Evolutionary conservation across 2,113 vertebrate species (phyloP).

Genomic region (Neomonachus schauinslandi): DNA sequence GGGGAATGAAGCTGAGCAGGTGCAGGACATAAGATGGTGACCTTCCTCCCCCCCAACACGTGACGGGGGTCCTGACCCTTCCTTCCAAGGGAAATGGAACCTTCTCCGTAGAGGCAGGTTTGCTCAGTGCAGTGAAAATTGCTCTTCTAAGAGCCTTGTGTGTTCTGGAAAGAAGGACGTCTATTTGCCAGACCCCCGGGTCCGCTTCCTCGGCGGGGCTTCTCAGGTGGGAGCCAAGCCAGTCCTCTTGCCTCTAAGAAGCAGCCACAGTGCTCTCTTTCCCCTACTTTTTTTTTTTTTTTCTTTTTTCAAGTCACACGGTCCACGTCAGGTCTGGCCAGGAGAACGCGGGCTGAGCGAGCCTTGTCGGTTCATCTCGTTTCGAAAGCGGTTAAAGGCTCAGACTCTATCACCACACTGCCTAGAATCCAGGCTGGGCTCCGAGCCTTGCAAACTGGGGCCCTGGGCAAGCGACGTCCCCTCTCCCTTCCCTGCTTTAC

Average conservation of each 20-base stretch:
- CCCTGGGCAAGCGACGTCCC: no score
- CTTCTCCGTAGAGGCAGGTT: background rate
- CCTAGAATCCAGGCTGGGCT: background rate
- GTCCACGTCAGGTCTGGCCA: background rate
- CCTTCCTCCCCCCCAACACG: rapidly evolving
- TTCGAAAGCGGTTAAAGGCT: no score
- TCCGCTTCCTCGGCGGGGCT: background rate
- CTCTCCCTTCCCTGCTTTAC: background rate
- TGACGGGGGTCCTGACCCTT: background rate
- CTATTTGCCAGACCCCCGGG: no score
- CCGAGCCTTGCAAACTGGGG: background rate
- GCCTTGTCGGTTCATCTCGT: no score
- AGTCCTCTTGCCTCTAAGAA: background rate
- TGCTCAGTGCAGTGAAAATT: background rate
- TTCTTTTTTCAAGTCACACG: background rate
- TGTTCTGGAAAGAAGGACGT: no score
- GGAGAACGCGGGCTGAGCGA: background rate
- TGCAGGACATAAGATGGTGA: background rate
- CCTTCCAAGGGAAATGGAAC: background rate
- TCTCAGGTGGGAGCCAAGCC: background rate
- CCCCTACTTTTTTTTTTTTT: background rate
- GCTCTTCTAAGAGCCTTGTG: no score
- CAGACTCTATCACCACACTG: no score
- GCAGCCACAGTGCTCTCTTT: no score
- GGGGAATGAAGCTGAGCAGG: background rate